These are phyloP conservation scores for Cyanoderma ruficeps DNA, from an alignment of 2,113 vertebrate genomes.

Conservation along the genomic window DNA sequence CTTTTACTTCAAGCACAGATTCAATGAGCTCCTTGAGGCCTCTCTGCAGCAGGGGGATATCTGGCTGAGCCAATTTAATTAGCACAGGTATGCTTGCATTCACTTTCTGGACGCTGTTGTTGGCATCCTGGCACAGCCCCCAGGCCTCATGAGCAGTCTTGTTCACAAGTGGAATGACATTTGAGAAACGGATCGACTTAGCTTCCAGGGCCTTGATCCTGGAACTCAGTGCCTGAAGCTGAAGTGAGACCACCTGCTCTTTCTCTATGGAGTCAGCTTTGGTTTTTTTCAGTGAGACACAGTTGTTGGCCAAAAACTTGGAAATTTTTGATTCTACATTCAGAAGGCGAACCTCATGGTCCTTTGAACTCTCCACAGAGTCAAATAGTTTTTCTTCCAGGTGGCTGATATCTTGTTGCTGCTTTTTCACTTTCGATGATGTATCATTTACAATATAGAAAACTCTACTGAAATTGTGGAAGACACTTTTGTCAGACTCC, in stretches of 20 bases:
- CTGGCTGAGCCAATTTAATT: conserved; percentile 57
- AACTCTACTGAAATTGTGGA: conserved; percentile 41
- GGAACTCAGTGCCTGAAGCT: conserved; percentile 70
- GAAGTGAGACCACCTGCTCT: conserved; percentile 44
- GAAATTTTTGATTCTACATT: conserved; percentile 73
- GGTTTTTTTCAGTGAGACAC: conserved; percentile 48
- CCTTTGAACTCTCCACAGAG: conserved; percentile 15
- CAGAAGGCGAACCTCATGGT: conserved; percentile 66
- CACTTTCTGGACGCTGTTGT: conserved; percentile 44
- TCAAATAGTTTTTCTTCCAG: conserved; percentile 59
- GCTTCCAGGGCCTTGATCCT: conserved; percentile 76
- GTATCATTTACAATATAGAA: conserved; percentile 67
- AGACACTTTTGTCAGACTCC: neutral
- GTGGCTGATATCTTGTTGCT: conserved; percentile 36
- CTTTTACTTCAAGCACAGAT: conserved; percentile 71
- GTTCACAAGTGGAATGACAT: conserved; percentile 70
- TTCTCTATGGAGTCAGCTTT: conserved; percentile 29
- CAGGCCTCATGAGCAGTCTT: conserved; percentile 68
- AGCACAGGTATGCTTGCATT: conserved; percentile 60
- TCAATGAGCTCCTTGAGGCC: conserved; percentile 69
- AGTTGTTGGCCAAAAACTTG: conserved; percentile 63
- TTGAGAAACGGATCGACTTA: conserved; percentile 72
- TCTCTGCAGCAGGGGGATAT: conserved; percentile 65
- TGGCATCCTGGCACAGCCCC: conserved; percentile 57
- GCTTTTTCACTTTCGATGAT: conserved; percentile 29